Evolutionary conservation across 2,113 vertebrate genomes (phyloP).

Genomic region (Cyprinodon tularosa): DNA sequence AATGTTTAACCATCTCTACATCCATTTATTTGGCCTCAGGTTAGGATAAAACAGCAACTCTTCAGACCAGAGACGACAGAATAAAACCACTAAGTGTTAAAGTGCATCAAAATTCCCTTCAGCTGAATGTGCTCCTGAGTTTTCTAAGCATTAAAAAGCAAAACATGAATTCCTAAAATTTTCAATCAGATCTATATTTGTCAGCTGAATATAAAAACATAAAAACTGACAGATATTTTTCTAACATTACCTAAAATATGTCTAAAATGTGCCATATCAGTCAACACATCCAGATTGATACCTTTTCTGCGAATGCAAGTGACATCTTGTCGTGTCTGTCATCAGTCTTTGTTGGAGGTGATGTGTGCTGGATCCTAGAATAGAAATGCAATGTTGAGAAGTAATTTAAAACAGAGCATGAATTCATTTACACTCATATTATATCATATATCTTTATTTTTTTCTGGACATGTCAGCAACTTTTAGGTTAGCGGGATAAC

Average conservation of each 20-base stretch:
- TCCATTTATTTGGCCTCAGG: too few species aligned
- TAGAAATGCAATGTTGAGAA: slow-evolving; percentile 47
- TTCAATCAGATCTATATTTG: not conserved
- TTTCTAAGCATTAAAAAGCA: not conserved
- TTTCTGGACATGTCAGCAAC: slow-evolving; percentile 3
- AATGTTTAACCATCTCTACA: not conserved
- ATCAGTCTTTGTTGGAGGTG: slow-evolving; percentile 6
- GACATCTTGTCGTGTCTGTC: slow-evolving; percentile 27
- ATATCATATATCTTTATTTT: not conserved
- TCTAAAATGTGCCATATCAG: slow-evolving; percentile 14
- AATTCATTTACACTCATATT: slow-evolving; percentile 11
- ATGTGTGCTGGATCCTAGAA: slow-evolving; percentile 38
- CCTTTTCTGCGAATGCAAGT: not conserved
- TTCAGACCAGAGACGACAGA: not conserved
- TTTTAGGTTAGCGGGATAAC: not conserved
- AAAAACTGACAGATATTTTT: slow-evolving; percentile 1
- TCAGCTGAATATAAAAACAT: not conserved
- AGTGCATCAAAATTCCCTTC: too few species aligned
- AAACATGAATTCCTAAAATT: not conserved
- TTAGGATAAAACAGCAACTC: not conserved
- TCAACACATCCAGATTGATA: slow-evolving; percentile 9
- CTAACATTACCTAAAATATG: slow-evolving; percentile 23
- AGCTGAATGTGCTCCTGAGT: not conserved
- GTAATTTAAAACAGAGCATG: slow-evolving; percentile 8
- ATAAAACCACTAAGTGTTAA: not conserved